Conservation (phyloP, 2,113 vertebrate species). For the Chlorocebus sabaeus region DNA sequence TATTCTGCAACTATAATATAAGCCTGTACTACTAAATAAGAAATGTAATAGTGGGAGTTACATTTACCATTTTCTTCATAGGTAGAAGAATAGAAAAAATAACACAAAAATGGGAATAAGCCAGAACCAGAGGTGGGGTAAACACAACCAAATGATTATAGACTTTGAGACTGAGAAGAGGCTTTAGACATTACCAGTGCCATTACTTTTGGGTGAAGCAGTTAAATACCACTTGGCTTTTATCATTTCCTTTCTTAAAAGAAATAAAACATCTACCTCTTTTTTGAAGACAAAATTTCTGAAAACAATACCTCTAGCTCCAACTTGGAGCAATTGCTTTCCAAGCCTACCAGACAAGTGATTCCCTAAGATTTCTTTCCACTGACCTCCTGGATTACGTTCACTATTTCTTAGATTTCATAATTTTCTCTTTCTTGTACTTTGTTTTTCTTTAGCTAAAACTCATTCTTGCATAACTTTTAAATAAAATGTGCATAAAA, state of each 20-base stretch:
- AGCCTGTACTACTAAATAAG: background rate
- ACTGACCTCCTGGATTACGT: background rate
- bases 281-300: background rate
- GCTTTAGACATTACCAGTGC: background rate
- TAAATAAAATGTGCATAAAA: background rate
- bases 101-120: background rate
- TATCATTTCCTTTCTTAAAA: background rate
- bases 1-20: background rate
- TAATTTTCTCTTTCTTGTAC: background rate
- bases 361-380: background rate
- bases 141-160: background rate
- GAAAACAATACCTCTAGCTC: background rate
- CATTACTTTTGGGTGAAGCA: background rate
- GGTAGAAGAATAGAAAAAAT: background rate
- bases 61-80: slow-evolving; percentile 18
- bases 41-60: background rate
- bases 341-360: background rate
- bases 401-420: background rate
- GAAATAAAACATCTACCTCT: background rate
- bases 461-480: background rate
- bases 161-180: background rate
- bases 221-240: background rate
- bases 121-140: background rate
- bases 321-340: background rate
- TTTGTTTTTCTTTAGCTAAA: background rate